Base-by-base conservation (phyloP, 92 coral and sea anemone genomes). In the Phenganax marumi region DNA sequence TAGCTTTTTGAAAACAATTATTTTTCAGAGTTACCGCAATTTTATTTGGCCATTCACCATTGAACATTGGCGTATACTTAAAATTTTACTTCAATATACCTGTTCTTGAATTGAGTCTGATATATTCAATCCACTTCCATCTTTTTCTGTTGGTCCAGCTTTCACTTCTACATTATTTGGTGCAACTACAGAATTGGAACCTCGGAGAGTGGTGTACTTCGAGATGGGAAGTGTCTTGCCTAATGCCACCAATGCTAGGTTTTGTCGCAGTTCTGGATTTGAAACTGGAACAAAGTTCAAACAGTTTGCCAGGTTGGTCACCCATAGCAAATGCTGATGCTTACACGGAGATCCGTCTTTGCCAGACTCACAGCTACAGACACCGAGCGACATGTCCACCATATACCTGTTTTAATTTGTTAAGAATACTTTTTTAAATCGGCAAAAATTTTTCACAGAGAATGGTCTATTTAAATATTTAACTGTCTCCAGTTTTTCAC, bases 291-390 rank as follows among this genome's bases (percentile, higher is more conserved):
- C 86, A 73, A 88, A 88, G 65, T 88, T 88, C 16, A 88, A 49
- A 52, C 86, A 85, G 73, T 81, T 33, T 69, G 91, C 89, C 46
- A 80, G 50, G 46, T 88, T 88, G 81, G 88, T 60, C 12, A 71
- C 65, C 90, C 90, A 88, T 43, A 88, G 47, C 47, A 88, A 50
- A 88, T 79, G 75, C 77, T 86, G 89, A 65, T 86, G 86, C 58
- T 86, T 86, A 70, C 87, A 86, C 7, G 88, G 85, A 60, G 85
- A 72, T 56, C 88, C 88, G 55, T 88, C 88, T 74, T 82, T 86
- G 12, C 89, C 87, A 81, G 51, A 60, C 55, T 82, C 78, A 58
- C 90, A 84, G 19, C 85, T 88, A 47, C 90, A 88, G 17, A 84
- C 60, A 25, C 90, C 90, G 74, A 84, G 33, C 3, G 89, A 52